Evolutionary conservation across 2,113 vertebrate genomes (phyloP), one percentile per base, ranked within the genome.

Genomic region (Mus spicilegus): DNA sequence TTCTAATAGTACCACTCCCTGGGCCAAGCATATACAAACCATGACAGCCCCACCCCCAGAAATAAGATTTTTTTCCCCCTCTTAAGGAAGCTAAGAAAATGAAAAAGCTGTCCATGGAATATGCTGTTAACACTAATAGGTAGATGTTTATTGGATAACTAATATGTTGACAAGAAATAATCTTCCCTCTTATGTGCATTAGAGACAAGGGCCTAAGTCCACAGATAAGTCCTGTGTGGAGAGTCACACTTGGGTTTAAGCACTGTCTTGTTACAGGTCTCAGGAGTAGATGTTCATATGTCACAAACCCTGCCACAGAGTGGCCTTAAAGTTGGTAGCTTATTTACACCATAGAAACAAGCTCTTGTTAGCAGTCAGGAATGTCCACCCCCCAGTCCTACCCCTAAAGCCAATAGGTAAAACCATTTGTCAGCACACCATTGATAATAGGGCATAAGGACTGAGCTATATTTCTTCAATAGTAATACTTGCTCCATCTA

Each of bases 71-170:
- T n/a, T 87, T 89, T 81, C 46, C 17, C 51, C 33, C 17, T 73
- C 22, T 84, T 61, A 61, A 49, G 30, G 76, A 84, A 92, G 9
- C 49, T 89, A 86, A 86, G 28, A 61, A 93, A 91, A 88, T 16
- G 4, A 46, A 93, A 97, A 51, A 12, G 28, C 56, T 61, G 56
- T 28, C 6, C 58, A 28, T 61, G n/a, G 81, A 9, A 63, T 42
- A n/a, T 19, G 10, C 58, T 65, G 24, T 91, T 81, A 39, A 30
- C 10, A 63, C 72, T 87, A 73, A 75, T 75, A 42, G 42, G 67
- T 81, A 14, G 33, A 22, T 86, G n/a, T 17, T 49, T 87, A 14
- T 63, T 54, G 51, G 39, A 76, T 42, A 58, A 17, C 30, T 24
- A 78, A n/a, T 46, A 28, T 5, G 8, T 39, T 58, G 42, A 3